Evolutionary conservation across 2,797 vertebrate species (phyloP).

Genomic region (Enteromius paludinosus): DNA sequence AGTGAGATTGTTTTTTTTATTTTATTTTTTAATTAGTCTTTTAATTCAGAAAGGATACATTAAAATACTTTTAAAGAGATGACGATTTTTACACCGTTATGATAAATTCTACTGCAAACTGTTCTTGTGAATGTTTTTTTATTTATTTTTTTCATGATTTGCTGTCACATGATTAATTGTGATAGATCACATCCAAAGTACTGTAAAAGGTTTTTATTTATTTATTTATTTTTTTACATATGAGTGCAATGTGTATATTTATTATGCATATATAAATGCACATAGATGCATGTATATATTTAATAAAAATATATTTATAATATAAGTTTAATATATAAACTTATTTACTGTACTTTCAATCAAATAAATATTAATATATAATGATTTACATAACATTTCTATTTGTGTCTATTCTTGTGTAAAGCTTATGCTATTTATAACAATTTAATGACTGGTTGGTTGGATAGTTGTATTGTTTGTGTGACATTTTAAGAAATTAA

Average conservation of each 20-base stretch:
- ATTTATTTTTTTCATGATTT: background rate
- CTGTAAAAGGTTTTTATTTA: too few relatives aligned
- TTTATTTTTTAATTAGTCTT: background rate
- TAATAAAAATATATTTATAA: too few relatives aligned
- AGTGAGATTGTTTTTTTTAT: background rate
- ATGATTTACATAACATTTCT: background rate
- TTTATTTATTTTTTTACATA: too few relatives aligned
- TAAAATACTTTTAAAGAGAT: background rate
- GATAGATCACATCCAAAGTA: too few relatives aligned
- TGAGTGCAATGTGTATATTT: too few relatives aligned
- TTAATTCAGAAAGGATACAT: background rate
- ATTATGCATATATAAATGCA: too few relatives aligned
- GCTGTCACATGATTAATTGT: too few relatives aligned
- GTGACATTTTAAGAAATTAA: background rate
- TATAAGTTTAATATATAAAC: too few relatives aligned
- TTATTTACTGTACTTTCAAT: background rate
- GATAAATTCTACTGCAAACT: background rate
- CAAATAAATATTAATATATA: background rate
- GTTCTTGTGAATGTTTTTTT: background rate
- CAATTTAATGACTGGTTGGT: background rate
- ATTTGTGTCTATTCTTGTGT: background rate
- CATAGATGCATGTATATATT: too few relatives aligned
- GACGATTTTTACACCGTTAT: background rate
- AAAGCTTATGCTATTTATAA: background rate
- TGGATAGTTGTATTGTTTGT: background rate